These are phyloP conservation scores for Drosophila nasuta DNA, from an alignment of 1,140 invertebrate genomes.

Conservation along the genomic window DNA sequence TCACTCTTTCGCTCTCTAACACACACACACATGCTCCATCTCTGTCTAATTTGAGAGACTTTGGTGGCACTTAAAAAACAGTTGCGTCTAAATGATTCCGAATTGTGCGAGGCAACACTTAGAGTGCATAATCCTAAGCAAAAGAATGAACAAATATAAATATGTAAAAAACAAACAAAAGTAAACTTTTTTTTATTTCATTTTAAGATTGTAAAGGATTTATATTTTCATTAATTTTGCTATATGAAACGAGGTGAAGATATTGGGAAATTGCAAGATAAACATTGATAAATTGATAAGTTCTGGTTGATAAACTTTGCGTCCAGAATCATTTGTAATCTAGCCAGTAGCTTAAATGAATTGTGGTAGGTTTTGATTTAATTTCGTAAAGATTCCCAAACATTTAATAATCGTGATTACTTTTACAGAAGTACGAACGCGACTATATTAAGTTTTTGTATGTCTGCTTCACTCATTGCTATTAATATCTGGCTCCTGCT, in stretches of 20 bases:
- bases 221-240: no score
- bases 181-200: neutral
- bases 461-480: neutral
- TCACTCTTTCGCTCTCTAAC: slow-evolving; percentile 7
- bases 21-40: slow-evolving; percentile 5
- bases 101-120: slow-evolving; percentile 21
- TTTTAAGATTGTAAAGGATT: neutral
- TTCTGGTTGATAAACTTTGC: no score
- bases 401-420: no score
- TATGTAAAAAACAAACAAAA: slow-evolving; percentile 22
- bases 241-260: no score
- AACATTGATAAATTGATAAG: no score
- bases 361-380: no score
- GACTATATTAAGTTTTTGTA: no score
- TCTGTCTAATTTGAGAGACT: slow-evolving; percentile 22
- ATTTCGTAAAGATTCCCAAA: no score
- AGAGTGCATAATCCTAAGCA: slow-evolving; percentile 41
- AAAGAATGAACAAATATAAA: slow-evolving; percentile 6
- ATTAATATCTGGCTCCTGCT: neutral
- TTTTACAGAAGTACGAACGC: no score
- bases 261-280: no score
- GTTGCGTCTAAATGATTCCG: slow-evolving; percentile 11
- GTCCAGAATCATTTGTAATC: no score
- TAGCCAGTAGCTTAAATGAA: no score
- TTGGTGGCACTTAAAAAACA: slow-evolving; percentile 10